Evolutionary conservation across 1,140 invertebrate genomes (phyloP).

Genomic region (Brachionus koreanus): DNA sequence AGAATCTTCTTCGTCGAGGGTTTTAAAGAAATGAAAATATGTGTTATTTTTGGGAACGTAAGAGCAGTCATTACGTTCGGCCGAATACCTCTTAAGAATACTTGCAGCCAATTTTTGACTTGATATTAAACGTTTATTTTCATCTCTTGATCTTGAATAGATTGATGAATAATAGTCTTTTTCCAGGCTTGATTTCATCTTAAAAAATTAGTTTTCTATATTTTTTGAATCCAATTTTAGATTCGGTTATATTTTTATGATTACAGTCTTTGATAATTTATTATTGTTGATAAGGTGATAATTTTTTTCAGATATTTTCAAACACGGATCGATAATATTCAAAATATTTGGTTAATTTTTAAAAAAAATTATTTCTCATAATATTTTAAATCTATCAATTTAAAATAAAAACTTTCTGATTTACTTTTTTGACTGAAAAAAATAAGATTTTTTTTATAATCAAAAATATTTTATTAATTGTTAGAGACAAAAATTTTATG

Average conservation of each 20-base stretch:
- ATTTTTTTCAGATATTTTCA: neutral
- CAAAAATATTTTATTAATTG: too few relatives aligned
- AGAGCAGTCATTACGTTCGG: neutral
- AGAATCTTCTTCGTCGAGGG: neutral
- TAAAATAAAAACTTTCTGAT: too few relatives aligned
- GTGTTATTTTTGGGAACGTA: neutral
- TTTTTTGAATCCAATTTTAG: neutral
- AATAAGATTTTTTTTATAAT: too few relatives aligned
- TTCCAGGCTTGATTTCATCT: conserved; percentile 5
- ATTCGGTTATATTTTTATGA: neutral
- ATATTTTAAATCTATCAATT: too few relatives aligned
- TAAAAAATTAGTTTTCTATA: neutral
- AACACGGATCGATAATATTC: neutral
- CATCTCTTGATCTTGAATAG: neutral
- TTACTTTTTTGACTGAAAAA: too few relatives aligned
- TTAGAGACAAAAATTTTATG: too few relatives aligned
- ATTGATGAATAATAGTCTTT: neutral
- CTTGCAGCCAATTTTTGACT: neutral
- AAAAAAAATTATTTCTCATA: too few relatives aligned
- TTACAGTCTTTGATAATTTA: neutral
- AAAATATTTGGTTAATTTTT: neutral
- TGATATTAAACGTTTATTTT: neutral
- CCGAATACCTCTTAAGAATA: neutral
- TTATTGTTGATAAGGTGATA: neutral
- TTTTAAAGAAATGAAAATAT: neutral